phyloP scores from a whole-genome alignment of 2,888 invertebrate species.

The Drosophila paracracens region DNA sequence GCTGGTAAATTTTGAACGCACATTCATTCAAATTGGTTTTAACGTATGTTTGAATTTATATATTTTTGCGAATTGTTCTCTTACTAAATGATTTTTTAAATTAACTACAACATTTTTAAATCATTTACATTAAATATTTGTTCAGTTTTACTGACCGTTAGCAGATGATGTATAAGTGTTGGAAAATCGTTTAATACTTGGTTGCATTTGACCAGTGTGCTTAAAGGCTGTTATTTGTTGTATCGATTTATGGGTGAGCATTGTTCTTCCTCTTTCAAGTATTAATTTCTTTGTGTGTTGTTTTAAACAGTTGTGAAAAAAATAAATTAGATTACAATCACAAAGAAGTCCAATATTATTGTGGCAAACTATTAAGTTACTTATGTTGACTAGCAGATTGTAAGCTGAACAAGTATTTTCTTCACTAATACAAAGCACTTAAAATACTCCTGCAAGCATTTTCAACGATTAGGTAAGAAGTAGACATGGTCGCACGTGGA shows the following conservation, averaged over 20 bases:
- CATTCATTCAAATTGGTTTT: constrained; percentile 13
- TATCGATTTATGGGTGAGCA: not conserved
- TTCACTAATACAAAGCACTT: not conserved
- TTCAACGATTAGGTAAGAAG: not conserved
- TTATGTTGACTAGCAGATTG: not conserved
- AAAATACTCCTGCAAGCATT: not conserved
- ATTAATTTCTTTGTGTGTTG: not conserved
- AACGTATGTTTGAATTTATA: constrained; percentile 1
- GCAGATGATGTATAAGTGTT: not conserved
- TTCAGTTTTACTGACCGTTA: too few relatives aligned
- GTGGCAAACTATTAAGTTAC: not conserved
- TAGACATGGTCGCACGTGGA: not conserved
- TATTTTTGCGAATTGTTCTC: not conserved
- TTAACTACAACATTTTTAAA: not conserved
- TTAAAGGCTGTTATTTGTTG: not conserved
- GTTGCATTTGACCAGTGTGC: not conserved
- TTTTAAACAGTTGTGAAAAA: not conserved
- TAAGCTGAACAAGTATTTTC: not conserved
- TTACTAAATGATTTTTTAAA: not conserved
- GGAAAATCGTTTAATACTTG: not conserved
- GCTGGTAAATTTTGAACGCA: constrained; percentile 5
- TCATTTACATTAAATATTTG: not conserved
- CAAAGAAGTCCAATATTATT: not conserved
- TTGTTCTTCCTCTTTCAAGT: not conserved
- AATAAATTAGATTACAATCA: not conserved